Evolutionary conservation across 2,888 invertebrate genomes (phyloP), one percentile per base, ranked within the genome.

Genomic region (Eupithecia centaureata): DNA sequence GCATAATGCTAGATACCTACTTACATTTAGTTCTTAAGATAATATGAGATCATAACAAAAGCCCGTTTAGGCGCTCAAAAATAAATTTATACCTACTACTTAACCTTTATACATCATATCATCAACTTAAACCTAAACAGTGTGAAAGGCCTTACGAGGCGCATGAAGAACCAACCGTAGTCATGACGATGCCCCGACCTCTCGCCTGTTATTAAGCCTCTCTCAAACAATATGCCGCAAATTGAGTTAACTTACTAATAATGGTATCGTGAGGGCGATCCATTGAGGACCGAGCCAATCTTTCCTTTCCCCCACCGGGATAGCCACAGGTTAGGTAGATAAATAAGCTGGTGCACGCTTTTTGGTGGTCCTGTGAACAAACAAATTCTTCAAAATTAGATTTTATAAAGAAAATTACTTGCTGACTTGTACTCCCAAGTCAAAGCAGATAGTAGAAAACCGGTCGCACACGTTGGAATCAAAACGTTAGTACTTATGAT

Each of bases 201-300:
- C 87, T 88, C 88, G 86, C 86, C 88, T 91, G 89, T 92, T 92
- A 92, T 92, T 92, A 93, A 90, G 90, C 88, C 86, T 80, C 88
- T 90, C 89, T 89, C 92, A 91, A 92, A 93, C 93, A 93, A 92
- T 92, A 92, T 89, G 89, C 89, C 91, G 78, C 93, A 93, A 92
- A 93, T 93, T 93, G 92, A 92, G 91, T 92, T 92, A 92, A 92
- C 90, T 91, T 88, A 86, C 90, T 93, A 93, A 92, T 93, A 93
- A 92, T 87, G 85, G 89, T 90, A 91, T 91, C 91, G 86, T 83
- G 86, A 86, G 88, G 86, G 88, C 85, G 81, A 84, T 83, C 81
- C 86, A 88, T 89, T 86, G 86, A 90, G 86, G 80, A 86, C 82
- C 83, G 77, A 83, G 83, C 82, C 89, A 90, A 90, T 90, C 86